A percentile compares a stretch with the other conserved stretches of the same genome.
These are phyloP conservation scores for Zophobas morio DNA, from an alignment of 1,140 invertebrate species.

Conservation along the genomic window DNA sequence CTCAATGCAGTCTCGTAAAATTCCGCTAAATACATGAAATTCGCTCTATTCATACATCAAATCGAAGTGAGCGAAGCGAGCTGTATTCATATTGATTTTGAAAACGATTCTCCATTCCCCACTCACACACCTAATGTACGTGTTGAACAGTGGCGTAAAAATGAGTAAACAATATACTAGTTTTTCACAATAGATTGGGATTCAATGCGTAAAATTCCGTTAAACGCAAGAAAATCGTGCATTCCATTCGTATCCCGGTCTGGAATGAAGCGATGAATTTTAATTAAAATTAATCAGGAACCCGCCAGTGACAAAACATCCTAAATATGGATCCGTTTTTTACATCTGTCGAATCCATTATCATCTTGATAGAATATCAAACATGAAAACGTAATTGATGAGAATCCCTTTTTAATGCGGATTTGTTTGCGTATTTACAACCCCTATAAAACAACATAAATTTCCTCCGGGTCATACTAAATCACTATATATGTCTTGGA, in stretches of 20 bases:
- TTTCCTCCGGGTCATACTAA: slow-evolving; percentile 4
- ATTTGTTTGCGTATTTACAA: slow-evolving; percentile 26
- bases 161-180: no score
- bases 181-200: no score
- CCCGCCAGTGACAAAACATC: slow-evolving; percentile 14
- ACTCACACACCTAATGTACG: no score
- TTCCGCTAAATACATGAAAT: slow-evolving; percentile 18
- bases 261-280: slow-evolving; percentile 22
- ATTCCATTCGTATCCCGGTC: slow-evolving; percentile 14
- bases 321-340: slow-evolving; percentile 6
- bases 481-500: slow-evolving; percentile 33
- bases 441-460: neutral
- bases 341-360: slow-evolving; percentile 10
- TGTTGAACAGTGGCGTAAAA: no score
- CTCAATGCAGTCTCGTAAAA: slow-evolving; percentile 10
- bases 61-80: no score
- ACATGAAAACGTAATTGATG: slow-evolving; percentile 16
- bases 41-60: neutral
- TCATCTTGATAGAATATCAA: neutral
- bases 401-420: slow-evolving; percentile 11
- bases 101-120: no score
- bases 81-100: no score
- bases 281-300: slow-evolving; percentile 36
- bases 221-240: slow-evolving; percentile 11
- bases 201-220: no score